Conservation (phyloP, 1,140 invertebrate species). For the Metaphire vulgaris region DNA sequence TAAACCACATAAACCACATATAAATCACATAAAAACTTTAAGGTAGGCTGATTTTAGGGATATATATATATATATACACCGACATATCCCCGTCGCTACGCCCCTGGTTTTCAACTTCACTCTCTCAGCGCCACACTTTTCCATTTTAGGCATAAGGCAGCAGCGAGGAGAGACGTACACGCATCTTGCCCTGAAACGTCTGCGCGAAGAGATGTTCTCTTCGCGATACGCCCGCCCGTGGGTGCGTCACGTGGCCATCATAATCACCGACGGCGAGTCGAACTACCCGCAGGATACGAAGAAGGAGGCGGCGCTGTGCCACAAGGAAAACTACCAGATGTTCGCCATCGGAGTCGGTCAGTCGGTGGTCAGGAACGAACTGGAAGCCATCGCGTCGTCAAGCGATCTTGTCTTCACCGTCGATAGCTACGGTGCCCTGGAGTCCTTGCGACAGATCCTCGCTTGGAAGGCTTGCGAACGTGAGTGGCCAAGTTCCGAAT, state of each 20-base stretch:
- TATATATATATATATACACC: too few relatives aligned
- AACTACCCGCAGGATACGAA: not conserved
- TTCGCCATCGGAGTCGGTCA: slow-evolving; percentile 4
- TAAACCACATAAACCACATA: too few relatives aligned
- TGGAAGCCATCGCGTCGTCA: not conserved
- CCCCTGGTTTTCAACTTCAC: too few relatives aligned
- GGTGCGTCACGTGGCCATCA: not conserved
- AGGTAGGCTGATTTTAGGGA: too few relatives aligned
- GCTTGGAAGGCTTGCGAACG: not conserved
- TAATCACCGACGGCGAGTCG: slow-evolving; percentile 13
- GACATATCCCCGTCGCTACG: too few relatives aligned
- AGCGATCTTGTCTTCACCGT: not conserved
- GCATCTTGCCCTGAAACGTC: slow-evolving; percentile 1
- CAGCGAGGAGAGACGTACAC: not conserved
- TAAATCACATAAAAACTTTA: too few relatives aligned
- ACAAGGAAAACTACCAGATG: not conserved
- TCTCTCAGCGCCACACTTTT: too few relatives aligned
- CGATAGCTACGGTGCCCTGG: not conserved
- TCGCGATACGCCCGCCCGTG: not conserved
- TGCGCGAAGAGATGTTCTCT: not conserved
- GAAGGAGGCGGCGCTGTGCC: not conserved
- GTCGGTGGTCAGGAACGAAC: not conserved
- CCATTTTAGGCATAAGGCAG: not conserved
- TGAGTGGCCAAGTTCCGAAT: too few relatives aligned
- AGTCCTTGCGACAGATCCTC: not conserved